phyloP scores from a whole-genome alignment of 2,113 vertebrate species.

The Anser cygnoides region DNA sequence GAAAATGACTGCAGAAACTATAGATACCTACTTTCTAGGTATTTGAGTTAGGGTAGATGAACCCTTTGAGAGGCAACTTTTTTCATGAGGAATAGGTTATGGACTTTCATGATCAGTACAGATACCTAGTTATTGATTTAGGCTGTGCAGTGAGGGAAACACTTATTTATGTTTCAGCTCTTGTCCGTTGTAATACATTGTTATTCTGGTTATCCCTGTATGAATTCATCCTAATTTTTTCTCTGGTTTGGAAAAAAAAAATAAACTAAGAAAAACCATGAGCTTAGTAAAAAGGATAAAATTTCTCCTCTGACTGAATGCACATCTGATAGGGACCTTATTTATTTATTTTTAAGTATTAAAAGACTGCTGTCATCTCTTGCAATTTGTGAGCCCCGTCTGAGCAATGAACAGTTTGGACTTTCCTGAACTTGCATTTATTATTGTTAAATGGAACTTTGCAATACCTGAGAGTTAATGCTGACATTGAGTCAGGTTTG shows the following conservation, averaged over 20 bases:
- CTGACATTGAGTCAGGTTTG: neutral
- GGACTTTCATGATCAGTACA: neutral
- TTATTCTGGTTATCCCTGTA: neutral
- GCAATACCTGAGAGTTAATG: neutral
- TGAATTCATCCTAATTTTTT: neutral
- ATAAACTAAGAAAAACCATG: neutral
- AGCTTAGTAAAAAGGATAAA: neutral
- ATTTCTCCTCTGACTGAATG: neutral
- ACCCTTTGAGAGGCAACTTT: neutral
- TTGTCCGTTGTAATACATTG: neutral
- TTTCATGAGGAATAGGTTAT: neutral
- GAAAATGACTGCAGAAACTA: neutral
- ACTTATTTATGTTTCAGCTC: neutral
- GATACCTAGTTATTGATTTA: neutral
- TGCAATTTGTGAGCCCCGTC: neutral
- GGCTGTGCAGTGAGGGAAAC: neutral
- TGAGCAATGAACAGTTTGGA: slow-evolving; percentile 8
- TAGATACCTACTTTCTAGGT: neutral
- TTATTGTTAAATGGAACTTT: slow-evolving; percentile 30
- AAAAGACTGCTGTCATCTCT: neutral
- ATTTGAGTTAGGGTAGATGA: neutral
- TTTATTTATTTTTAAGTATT: neutral
- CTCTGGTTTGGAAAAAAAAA: neutral
- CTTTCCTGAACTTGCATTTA: slow-evolving; percentile 31
- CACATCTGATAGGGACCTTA: neutral